Percentiles rank a stretch among this genome's conserved stretches.
Evolutionary conservation across 2,113 vertebrate species (phyloP).

Genomic region (Platichthys stellatus): DNA sequence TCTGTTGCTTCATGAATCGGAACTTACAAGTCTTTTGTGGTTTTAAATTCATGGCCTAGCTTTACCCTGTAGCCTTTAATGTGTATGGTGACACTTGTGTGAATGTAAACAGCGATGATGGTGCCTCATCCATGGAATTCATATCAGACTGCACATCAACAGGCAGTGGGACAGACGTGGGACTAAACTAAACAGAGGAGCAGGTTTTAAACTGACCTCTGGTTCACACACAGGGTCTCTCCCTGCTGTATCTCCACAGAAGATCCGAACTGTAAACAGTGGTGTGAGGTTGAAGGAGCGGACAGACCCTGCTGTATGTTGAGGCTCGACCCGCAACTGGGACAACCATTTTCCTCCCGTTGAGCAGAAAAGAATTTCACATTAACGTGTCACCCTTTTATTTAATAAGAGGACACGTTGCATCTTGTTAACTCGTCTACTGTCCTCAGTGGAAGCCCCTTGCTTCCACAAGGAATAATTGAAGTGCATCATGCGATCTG

Average conservation of each 20-base stretch:
- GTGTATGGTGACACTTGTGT: neutral
- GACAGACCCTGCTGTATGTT: slow-evolving; percentile 16
- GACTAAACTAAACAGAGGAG: slow-evolving; percentile 17
- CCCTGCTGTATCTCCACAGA: slow-evolving; percentile 37
- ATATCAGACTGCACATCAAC: slow-evolving; percentile 10
- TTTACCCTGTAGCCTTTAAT: slow-evolving; percentile 11
- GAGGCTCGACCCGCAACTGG: neutral
- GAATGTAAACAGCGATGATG: slow-evolving; percentile 6
- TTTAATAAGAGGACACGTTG: neutral
- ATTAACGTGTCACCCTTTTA: neutral
- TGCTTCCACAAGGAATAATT: neutral
- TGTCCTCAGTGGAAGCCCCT: neutral
- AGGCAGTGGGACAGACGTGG: neutral
- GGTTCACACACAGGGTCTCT: slow-evolving; percentile 20
- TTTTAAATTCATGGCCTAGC: neutral
- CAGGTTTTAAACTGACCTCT: slow-evolving; percentile 1
- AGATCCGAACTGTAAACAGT: slow-evolving; percentile 55
- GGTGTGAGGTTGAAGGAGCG: slow-evolving; percentile 48
- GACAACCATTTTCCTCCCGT: slow-evolving; percentile 6
- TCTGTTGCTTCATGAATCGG: too few species aligned
- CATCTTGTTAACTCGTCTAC: neutral
- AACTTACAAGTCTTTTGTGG: neutral
- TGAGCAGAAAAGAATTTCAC: neutral
- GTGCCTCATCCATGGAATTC: slow-evolving; percentile 13
- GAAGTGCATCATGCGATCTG: neutral